These are phyloP conservation scores for Nannobrachium achirus DNA, from an alignment of 2,113 vertebrate species.

Conservation along the genomic window DNA sequence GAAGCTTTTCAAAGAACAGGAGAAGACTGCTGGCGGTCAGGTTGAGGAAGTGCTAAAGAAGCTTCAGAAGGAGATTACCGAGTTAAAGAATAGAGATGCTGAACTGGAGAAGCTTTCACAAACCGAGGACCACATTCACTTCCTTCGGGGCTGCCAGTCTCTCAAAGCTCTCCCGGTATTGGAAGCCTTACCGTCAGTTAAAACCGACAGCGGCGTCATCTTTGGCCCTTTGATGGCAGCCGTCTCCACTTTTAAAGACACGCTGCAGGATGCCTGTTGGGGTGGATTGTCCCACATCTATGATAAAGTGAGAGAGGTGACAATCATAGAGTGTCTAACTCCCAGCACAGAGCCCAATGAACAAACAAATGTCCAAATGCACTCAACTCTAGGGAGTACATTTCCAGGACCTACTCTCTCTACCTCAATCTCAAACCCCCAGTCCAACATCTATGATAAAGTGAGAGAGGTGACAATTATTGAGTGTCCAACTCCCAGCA, in stretches of 20 bases:
- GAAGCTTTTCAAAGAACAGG: conserved; percentile 53
- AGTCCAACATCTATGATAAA: conserved; percentile 51
- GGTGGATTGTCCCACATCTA: conserved; percentile 52
- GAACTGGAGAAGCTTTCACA: conserved; percentile 51
- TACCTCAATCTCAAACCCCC: conserved; percentile 32
- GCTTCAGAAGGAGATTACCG: conserved; percentile 55
- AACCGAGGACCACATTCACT: conserved; percentile 58
- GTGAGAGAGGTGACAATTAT: conserved; percentile 40
- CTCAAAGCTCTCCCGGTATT: conserved; percentile 29
- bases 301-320: conserved; percentile 47
- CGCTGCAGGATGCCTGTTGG: conserved; percentile 51
- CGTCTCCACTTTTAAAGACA: conserved; percentile 47
- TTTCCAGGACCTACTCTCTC: neutral
- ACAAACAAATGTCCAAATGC: neutral
- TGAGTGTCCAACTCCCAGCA: no score
- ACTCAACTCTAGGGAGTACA: neutral
- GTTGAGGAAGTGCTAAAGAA: conserved; percentile 37
- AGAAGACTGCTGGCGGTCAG: conserved; percentile 35
- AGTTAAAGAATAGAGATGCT: conserved; percentile 48
- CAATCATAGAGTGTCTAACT: conserved; percentile 31
- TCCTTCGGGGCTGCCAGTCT: conserved; percentile 52
- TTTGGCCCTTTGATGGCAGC: conserved; percentile 34
- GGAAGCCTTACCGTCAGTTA: conserved; percentile 26
- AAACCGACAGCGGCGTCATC: conserved; percentile 34
- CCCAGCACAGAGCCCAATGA: no score